Base-by-base conservation (phyloP, 2,113 vertebrate genomes). In the Hypocryptadius cinnamomeus region DNA sequence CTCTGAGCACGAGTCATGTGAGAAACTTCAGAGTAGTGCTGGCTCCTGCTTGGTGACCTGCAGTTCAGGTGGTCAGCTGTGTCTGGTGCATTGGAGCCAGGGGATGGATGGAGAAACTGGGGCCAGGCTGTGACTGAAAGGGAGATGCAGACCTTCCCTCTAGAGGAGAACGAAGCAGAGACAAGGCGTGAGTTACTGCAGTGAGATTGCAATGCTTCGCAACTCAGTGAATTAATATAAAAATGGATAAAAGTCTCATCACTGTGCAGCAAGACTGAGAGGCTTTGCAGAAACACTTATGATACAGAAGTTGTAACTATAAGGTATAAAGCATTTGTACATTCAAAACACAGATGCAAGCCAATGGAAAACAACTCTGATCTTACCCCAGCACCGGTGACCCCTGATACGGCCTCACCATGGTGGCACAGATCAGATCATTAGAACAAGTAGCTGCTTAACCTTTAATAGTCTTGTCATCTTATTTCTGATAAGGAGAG, bases 81-180 rank as follows among this genome's bases (percentile, higher is more conserved):
- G 33, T 28, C 64, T 57, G 80, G 5, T 73, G 25, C 59, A 53
- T 8, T 0, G 0, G 54, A 61, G 33, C 19, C 0, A 28, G 40
- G 16, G 40, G 18, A 45, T 13, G 47, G 65, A 51, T 3, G 5
- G 69, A 89, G 61, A 76, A 40, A 44, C 57, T 63, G 42, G 23
- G 21, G 35, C 39, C 1, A 4, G 2, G 51, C 15, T 45, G 35
- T 18, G 24, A 33, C 39, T n/a, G 20, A 39, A 50, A 64, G 35
- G 44, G 19, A 71, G 51, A 18, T 35, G 27, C 60, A 66, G 50
- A 15, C 14, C 47, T 77, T 61, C 14, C 16, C 18, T 23, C 5
- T 1, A 35, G 37, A 66, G 51, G 7, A 53, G 47, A 78, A 48
- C 3, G 10, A 90, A 59, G 21, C 21, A 59, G 47, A 64, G 68